Percentiles rank a stretch among this genome's conserved stretches.
Evolutionary conservation across 2,888 invertebrate genomes (phyloP).

Genomic region (Drosophila koepferae): DNA sequence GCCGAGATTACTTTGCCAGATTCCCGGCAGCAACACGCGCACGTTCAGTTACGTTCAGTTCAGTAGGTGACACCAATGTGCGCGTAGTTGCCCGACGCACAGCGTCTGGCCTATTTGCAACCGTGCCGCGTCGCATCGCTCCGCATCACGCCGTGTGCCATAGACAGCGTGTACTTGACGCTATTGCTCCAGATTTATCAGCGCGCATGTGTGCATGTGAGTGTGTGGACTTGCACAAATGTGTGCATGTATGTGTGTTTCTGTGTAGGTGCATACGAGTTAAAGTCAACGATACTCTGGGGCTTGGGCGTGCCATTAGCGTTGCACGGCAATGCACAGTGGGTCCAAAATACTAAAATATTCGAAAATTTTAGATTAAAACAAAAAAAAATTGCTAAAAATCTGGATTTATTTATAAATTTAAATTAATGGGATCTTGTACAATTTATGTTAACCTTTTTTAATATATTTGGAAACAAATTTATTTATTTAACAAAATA

Average conservation of each 20-base stretch:
- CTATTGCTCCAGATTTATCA: slow-evolving; percentile 73
- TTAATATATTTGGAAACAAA: too few relatives aligned
- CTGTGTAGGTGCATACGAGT: slow-evolving; percentile 20
- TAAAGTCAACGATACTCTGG: slow-evolving; percentile 55
- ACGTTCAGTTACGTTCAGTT: slow-evolving; percentile 49
- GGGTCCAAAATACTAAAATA: not conserved
- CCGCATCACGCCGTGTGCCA: slow-evolving; percentile 29
- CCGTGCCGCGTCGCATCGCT: slow-evolving; percentile 16
- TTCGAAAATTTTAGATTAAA: too few relatives aligned
- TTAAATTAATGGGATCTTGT: too few relatives aligned
- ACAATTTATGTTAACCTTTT: too few relatives aligned
- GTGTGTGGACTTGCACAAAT: slow-evolving; percentile 14
- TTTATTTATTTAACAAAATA: too few relatives aligned
- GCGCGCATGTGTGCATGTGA: slow-evolving; percentile 15
- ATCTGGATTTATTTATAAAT: too few relatives aligned
- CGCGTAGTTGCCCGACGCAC: slow-evolving; percentile 52
- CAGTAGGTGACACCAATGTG: slow-evolving; percentile 77
- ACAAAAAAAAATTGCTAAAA: too few relatives aligned
- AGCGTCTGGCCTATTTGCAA: slow-evolving; percentile 69
- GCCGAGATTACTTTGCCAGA: slow-evolving; percentile 72
- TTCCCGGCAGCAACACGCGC: slow-evolving; percentile 8
- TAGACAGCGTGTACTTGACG: slow-evolving; percentile 74
- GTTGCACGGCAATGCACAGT: slow-evolving; percentile 1
- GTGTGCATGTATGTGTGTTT: slow-evolving; percentile 17
- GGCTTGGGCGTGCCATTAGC: slow-evolving; percentile 36